Percentiles rank a stretch among this genome's conserved stretches.
These are phyloP conservation scores for Busseola fusca DNA, from an alignment of 2,888 invertebrate genomes.

Conservation along the genomic window DNA sequence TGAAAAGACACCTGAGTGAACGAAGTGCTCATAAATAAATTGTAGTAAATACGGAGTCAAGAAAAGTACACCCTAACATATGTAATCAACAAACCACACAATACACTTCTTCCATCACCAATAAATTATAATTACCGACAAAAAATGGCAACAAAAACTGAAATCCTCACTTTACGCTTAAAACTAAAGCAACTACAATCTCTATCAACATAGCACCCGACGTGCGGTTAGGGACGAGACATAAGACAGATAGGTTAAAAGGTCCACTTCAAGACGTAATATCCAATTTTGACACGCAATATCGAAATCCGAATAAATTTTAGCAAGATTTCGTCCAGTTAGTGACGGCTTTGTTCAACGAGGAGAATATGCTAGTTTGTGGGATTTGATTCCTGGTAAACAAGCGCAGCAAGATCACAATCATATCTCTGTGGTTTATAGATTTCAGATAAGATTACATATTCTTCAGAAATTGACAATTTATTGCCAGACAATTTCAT, in stretches of 20 bases:
- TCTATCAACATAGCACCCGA: conserved; percentile 38
- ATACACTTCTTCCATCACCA: conserved; percentile 9
- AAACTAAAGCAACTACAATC: conserved; percentile 47
- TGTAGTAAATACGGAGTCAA: too few relatives aligned
- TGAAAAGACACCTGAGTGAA: not conserved
- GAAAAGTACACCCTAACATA: not conserved
- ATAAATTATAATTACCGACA: not conserved
- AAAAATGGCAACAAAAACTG: conserved; percentile 9
- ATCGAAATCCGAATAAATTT: not conserved
- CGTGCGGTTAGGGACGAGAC: conserved; percentile 39
- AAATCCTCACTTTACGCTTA: conserved; percentile 30
- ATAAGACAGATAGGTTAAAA: conserved; percentile 6
- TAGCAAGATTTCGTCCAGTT: not conserved
- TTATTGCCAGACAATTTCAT: not conserved
- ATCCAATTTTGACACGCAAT: not conserved
- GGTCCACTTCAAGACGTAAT: not conserved
- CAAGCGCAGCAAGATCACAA: not conserved
- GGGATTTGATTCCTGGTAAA: not conserved
- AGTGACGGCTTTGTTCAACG: not conserved
- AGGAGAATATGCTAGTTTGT: not conserved
- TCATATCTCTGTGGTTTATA: not conserved
- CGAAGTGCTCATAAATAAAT: not conserved
- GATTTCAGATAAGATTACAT: not conserved
- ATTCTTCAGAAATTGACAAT: not conserved
- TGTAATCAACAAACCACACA: conserved; percentile 5